Evolutionary conservation across 1,140 invertebrate genomes (phyloP).

Genomic region (Papilio polyxenes): DNA sequence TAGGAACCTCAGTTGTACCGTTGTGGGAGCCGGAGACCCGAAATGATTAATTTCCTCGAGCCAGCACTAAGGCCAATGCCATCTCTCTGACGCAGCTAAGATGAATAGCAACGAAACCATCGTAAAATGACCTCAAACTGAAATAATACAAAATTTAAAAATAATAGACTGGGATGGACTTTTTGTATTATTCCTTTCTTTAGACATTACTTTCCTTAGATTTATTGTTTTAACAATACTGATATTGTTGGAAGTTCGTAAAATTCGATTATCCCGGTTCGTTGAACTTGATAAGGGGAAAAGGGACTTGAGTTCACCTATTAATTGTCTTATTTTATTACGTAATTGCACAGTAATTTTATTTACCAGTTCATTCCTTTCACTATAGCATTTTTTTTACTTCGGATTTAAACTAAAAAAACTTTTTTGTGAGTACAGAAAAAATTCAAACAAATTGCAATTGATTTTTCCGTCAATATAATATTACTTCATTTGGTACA

Average conservation of each 20-base stretch:
- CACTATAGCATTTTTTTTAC: background rate
- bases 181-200: conserved; percentile 10
- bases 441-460: too few species aligned
- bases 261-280: conserved; percentile 32
- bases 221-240: background rate
- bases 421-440: too few species aligned
- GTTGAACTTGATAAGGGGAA: conserved; percentile 27
- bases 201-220: background rate
- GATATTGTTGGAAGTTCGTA: conserved; percentile 6
- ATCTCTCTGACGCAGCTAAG: background rate
- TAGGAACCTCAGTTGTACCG: background rate
- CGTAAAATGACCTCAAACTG: background rate
- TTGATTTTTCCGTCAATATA: too few species aligned
- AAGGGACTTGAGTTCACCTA: background rate
- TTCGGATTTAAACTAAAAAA: too few species aligned
- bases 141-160: conserved; percentile 2
- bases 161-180: background rate
- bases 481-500: too few species aligned
- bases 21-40: background rate
- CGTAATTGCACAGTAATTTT: background rate
- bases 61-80: background rate
- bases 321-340: background rate
- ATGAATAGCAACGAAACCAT: background rate
- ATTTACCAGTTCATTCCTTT: background rate
- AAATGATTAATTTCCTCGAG: background rate